Evolutionary conservation across 2,113 vertebrate species (phyloP).

Genomic region (Seriola rivoliana): DNA sequence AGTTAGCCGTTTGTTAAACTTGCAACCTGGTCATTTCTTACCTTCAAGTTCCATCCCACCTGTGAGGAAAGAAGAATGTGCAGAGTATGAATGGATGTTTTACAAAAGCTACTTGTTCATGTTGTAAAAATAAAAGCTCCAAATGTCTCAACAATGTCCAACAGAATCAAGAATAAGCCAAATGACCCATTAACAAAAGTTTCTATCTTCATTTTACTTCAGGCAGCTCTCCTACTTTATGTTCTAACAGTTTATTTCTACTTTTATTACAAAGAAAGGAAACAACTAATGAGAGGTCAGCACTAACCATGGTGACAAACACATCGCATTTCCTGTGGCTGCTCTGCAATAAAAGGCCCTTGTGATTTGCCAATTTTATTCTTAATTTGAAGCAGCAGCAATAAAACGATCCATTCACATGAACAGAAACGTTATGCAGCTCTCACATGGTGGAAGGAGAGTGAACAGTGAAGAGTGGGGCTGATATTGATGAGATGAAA

Average conservation of each 20-base stretch:
- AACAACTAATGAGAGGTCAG: too few species aligned
- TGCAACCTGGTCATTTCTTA: neutral
- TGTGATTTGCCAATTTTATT: neutral
- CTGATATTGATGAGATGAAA: neutral
- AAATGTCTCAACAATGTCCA: neutral
- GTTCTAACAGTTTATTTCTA: too few species aligned
- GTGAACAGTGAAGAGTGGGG: neutral
- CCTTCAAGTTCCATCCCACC: neutral
- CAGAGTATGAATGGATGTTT: neutral
- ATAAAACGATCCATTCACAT: neutral
- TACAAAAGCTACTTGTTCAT: neutral
- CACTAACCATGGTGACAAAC: too few species aligned
- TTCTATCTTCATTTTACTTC: too few species aligned
- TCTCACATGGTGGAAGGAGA: neutral
- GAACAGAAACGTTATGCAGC: neutral
- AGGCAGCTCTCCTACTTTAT: too few species aligned
- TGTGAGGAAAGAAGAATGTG: neutral
- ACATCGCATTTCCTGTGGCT: neutral
- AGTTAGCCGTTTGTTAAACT: neutral
- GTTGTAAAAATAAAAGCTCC: neutral
- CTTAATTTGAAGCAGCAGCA: neutral
- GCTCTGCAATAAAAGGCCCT: neutral
- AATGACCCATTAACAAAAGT: too few species aligned
- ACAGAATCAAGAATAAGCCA: neutral
- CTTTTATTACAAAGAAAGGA: too few species aligned